Evolutionary conservation across 2,888 invertebrate genomes (phyloP).

Genomic region (Ferdinandea cuprea): DNA sequence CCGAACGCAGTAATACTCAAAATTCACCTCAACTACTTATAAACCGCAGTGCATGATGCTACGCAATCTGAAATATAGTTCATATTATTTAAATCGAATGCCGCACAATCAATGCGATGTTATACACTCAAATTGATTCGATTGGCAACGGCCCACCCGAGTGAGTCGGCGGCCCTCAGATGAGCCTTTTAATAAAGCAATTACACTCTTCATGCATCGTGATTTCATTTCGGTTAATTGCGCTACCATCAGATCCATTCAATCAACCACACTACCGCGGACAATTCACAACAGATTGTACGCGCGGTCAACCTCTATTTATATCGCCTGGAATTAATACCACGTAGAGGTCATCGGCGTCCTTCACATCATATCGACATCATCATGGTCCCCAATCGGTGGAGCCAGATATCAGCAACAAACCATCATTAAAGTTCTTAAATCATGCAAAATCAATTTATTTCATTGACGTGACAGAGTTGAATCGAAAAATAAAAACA

Average conservation of each 20-base stretch:
- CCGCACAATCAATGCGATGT: conserved; percentile 30
- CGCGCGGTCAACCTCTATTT: conserved; percentile 66
- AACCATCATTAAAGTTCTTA: conserved; percentile 67
- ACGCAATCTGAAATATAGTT: conserved; percentile 3
- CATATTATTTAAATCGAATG: conserved; percentile 30
- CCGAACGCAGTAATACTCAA: too few relatives aligned
- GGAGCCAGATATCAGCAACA: conserved; percentile 9
- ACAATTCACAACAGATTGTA: conserved; percentile 55
- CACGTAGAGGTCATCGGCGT: conserved; percentile 52
- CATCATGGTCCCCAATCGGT: conserved; percentile 30
- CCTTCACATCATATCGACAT: conserved; percentile 34
- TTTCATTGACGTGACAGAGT: conserved; percentile 70
- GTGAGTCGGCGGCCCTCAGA: not conserved
- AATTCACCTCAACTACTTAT: too few relatives aligned
- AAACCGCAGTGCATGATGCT: not conserved
- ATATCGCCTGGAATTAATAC: conserved; percentile 58
- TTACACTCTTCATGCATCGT: conserved; percentile 65
- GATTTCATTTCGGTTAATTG: conserved; percentile 72
- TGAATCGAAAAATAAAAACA: conserved; percentile 34
- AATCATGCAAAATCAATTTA: conserved; percentile 75
- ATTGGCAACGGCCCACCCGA: not conserved
- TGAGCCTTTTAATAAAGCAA: conserved; percentile 69
- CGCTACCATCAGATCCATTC: conserved; percentile 63
- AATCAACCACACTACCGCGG: conserved; percentile 60
- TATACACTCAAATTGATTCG: conserved; percentile 34